Conservation (phyloP, 2,797 vertebrate genomes). For the Zenarchopterus dispar region DNA sequence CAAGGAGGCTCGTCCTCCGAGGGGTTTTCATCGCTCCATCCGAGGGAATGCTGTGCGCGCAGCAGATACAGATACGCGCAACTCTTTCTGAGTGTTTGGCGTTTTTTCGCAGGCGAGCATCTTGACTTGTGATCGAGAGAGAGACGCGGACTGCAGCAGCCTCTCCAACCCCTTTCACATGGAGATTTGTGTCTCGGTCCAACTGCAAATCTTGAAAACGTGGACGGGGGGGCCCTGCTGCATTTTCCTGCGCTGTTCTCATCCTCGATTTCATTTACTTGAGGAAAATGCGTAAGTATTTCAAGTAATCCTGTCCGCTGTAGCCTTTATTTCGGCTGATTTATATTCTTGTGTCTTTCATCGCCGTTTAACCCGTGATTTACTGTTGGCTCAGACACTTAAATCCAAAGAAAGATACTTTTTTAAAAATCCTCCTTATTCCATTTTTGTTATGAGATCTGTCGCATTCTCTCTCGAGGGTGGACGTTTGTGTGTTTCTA, state of each 20-base stretch:
- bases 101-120: conserved; percentile 65
- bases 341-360: conserved; percentile 7
- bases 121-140: conserved; percentile 72
- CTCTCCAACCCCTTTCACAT: conserved; percentile 67
- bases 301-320: conserved; percentile 7
- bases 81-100: conserved; percentile 66
- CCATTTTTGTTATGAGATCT: conserved; percentile 28
- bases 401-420: conserved; percentile 8
- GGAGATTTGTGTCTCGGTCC: conserved; percentile 71
- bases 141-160: conserved; percentile 75
- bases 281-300: conserved; percentile 78
- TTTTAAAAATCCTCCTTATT: conserved; percentile 2
- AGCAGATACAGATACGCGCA: conserved; percentile 59
- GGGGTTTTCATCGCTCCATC: conserved; percentile 23
- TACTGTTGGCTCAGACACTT: conserved; percentile 33
- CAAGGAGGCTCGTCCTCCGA: conserved; percentile 40
- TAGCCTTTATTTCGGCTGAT: conserved; percentile 13
- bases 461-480: conserved; percentile 56
- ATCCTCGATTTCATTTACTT: conserved; percentile 61
- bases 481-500: conserved; percentile 29
- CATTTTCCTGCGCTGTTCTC: conserved; percentile 43
- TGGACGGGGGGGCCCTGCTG: conserved; percentile 72
- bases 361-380: conserved; percentile 39
- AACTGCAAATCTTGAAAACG: conserved; percentile 63
- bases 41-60: conserved; percentile 56